Evolutionary conservation across 2,888 invertebrate species (phyloP), one percentile per base, ranked within the genome.

Genomic region (Tetrapedia diversipes): DNA sequence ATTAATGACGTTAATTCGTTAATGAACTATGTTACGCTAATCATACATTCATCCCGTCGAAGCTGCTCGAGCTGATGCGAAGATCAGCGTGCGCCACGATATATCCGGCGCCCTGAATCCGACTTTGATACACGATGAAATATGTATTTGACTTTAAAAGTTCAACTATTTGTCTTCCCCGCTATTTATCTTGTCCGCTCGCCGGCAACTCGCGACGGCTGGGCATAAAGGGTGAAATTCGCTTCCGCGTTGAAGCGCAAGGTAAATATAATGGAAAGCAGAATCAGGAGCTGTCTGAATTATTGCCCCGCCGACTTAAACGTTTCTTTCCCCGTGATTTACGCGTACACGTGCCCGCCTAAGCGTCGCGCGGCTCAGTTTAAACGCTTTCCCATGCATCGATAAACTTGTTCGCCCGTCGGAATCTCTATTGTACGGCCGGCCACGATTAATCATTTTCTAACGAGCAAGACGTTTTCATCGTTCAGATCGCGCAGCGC

Each of bases 91-190:
- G 32, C 41, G 32, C 43, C 27, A 53, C 29, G 57, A 19, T 47
- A 41, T 37, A 16, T 29, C 22, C 34, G 22, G 37, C 54, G 14
- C 1, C 19, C 29, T 47, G 41, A 56, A 34, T 27, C 16, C 43
- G 57, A 64, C n/a, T 56, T 51, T 43, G 34, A 32, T 19, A 54
- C 43, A 57, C 57, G 74, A 57, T 74, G 74, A 74, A 73, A 73
- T 72, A 74, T 73, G 74, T 64, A 74, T 74, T 74, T 61, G 63
- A 74, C 57, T 72, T 74, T 64, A 64, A 59, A 74, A 74, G 64
- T 74, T 64, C 29, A 59, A 73, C 74, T 73, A 72, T 74, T 72
- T 63, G 63, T 74, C 74, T 74, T 74, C 73, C 29, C 64, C 74
- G 19, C 73, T 74, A 74, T 74, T 73, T 72, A 74, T 74, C 74